Percentiles rank a stretch among this genome's conserved stretches.
Conservation (phyloP, 2,888 invertebrate genomes). For the Ypsolopha scabrella region DNA sequence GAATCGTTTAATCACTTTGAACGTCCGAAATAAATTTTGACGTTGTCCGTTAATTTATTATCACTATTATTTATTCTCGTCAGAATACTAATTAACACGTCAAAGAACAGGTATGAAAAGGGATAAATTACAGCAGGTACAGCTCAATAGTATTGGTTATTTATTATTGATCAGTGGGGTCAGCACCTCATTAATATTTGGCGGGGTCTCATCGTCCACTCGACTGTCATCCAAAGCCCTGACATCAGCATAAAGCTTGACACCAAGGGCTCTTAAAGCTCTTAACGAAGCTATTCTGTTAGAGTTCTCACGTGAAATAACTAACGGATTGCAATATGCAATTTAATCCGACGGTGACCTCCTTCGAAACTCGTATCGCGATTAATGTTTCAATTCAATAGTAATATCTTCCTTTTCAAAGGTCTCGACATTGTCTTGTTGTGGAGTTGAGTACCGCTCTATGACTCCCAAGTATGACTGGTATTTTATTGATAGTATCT, state of each 20-base stretch:
- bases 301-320: constrained; percentile 56
- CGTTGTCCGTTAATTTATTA: not conserved
- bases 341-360: constrained; percentile 5
- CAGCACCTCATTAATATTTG: constrained; percentile 41
- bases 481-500: constrained; percentile 1
- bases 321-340: constrained; percentile 3
- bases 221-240: constrained; percentile 31
- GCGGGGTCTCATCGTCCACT: constrained; percentile 25
- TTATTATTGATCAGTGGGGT: constrained; percentile 7
- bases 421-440: constrained; percentile 1
- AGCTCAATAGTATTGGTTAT: not conserved
- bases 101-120: not conserved
- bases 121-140: not conserved
- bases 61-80: not conserved
- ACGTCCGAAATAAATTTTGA: not conserved
- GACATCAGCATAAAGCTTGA: constrained; percentile 48
- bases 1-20: not conserved
- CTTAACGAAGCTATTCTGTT: constrained; percentile 66
- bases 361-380: not conserved
- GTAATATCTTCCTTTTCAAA: constrained; percentile 2
- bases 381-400: constrained; percentile 4
- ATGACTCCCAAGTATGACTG: not conserved
- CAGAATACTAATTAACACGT: constrained; percentile 4
- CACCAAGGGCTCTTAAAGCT: constrained; percentile 44
- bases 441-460: not conserved